Evolutionary conservation across 2,113 vertebrate genomes (phyloP).

Genomic region (Dolichotis patagonum): DNA sequence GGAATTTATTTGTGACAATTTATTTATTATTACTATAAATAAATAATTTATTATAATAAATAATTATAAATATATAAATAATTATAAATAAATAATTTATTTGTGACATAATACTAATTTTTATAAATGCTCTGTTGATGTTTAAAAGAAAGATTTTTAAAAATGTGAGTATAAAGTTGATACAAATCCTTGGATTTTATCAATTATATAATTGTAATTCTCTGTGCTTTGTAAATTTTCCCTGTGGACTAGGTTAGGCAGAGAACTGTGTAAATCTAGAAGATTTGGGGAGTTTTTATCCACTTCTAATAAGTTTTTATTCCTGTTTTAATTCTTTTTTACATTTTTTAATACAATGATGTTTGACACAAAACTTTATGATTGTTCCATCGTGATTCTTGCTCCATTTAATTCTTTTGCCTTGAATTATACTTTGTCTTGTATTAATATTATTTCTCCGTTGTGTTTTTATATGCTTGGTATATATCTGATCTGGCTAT

Average conservation of each 20-base stretch:
- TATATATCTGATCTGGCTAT: background rate
- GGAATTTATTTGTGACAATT: constrained; percentile 4
- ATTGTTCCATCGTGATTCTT: background rate
- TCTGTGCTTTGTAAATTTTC: background rate
- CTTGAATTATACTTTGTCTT: background rate
- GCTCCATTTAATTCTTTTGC: background rate
- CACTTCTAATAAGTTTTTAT: background rate
- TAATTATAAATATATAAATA: too few relatives aligned
- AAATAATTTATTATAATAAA: too few relatives aligned
- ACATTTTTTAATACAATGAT: background rate
- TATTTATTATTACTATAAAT: too few relatives aligned
- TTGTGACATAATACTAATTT: background rate
- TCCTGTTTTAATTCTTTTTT: background rate
- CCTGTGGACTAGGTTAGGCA: background rate
- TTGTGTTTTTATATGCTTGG: background rate
- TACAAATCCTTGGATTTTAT: background rate
- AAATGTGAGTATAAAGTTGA: background rate
- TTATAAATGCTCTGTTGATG: background rate
- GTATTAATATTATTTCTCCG: background rate
- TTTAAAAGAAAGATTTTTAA: background rate
- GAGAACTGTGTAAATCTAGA: background rate
- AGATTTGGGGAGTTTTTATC: background rate
- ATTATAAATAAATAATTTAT: too few relatives aligned
- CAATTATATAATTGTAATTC: background rate
- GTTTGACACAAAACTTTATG: background rate